phyloP scores from a whole-genome alignment of 2,113 vertebrate species.

The Promerops cafer region DNA sequence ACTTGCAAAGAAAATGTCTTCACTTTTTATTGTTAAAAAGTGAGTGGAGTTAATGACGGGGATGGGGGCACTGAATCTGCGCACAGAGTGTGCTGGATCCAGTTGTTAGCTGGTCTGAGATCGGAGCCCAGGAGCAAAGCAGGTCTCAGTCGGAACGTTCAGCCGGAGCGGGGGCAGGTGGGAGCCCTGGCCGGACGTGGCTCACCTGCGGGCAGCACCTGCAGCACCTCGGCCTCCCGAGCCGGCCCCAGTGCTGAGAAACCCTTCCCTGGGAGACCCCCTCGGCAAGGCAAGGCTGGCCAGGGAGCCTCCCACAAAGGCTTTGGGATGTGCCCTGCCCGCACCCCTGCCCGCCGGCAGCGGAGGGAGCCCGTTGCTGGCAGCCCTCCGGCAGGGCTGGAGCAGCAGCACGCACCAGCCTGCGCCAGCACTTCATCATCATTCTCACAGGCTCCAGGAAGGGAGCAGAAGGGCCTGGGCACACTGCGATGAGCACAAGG shows the following conservation, averaged over 20 bases:
- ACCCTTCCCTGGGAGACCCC: background rate
- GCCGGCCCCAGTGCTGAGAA: fast-evolving
- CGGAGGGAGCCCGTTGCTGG: background rate
- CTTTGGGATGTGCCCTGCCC: background rate
- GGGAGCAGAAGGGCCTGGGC: background rate
- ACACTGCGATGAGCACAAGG: fast-evolving
- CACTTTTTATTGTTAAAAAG: background rate
- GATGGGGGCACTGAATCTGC: background rate
- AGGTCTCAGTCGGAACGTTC: background rate
- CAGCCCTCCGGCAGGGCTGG: fast-evolving
- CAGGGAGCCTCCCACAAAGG: background rate
- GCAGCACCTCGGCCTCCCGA: background rate
- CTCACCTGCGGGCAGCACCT: background rate
- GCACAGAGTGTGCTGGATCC: background rate
- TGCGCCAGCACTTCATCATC: background rate
- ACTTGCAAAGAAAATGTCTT: background rate
- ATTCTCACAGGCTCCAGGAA: fast-evolving
- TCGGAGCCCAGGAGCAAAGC: background rate
- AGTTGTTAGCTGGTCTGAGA: background rate
- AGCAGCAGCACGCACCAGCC: background rate
- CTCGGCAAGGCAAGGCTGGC: fast-evolving
- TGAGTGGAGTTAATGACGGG: background rate
- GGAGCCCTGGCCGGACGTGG: background rate
- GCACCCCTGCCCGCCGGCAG: background rate
- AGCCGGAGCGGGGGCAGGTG: fast-evolving